Evolutionary conservation across 1,140 invertebrate species (phyloP).

Genomic region (Hetaerina americana): DNA sequence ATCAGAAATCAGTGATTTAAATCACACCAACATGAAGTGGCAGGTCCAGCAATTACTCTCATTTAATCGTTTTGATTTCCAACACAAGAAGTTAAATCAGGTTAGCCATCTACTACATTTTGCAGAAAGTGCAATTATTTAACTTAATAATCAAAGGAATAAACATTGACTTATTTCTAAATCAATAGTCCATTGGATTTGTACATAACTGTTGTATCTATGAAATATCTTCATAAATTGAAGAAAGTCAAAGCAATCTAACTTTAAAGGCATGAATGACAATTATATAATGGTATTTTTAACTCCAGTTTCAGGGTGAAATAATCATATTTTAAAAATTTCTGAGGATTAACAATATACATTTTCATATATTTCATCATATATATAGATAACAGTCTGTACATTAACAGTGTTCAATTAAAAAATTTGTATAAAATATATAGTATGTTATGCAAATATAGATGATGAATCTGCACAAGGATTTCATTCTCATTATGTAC

Average conservation of each 20-base stretch:
- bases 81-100: no score
- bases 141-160: no score
- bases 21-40: no score
- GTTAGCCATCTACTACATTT: no score
- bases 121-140: no score
- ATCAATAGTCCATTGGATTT: background rate
- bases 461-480: background rate
- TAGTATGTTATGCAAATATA: background rate
- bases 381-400: background rate
- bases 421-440: background rate
- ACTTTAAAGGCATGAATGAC: background rate
- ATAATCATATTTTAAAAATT: background rate
- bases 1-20: no score
- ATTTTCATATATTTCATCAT: background rate
- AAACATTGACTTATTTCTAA: background rate
- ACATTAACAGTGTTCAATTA: background rate
- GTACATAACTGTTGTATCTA: background rate
- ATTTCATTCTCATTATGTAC: background rate
- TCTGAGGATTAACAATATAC: background rate
- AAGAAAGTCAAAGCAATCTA: background rate
- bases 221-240: background rate
- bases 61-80: no score
- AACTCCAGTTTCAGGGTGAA: background rate
- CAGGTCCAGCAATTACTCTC: no score
- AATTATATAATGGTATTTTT: background rate